Base-by-base conservation (phyloP, 2,797 vertebrate genomes). In the Luscinia luscinia region DNA sequence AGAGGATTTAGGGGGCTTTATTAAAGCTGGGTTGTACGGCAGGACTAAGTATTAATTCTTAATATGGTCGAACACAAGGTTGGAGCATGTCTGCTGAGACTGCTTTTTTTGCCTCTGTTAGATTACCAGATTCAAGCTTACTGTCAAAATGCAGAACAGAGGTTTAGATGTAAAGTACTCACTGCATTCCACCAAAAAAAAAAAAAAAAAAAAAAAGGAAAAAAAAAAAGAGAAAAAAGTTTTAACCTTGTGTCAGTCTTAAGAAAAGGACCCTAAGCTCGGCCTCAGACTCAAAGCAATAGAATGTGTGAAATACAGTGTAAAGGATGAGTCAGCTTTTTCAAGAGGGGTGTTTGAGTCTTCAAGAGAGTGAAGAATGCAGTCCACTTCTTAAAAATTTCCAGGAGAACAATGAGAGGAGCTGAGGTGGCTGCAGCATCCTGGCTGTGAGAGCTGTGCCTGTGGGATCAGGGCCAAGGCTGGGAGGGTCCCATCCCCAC, bases 61-160 rank as follows among this genome's bases (percentile, higher is more conserved):
- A 98, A 98, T 98, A 97, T 98, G 98, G 96, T 97, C 81, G 92
- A 98, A 98, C 96, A 97, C 93, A 97, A 96, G 97, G 97, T 98
- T 81, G 95, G 97, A 98, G 97, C 96, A 96, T 93, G 95, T 97
- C 97, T 98, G 97, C 97, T 95, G 97, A 98, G 97, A 96, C 96
- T 98, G 94, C 91, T 87, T 96, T 52, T 52, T 97, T 97, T 97
- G 94, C 97, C 98, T 97, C 95, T 95, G 15, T 96, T 96, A 98
- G 98, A 98, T 98, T 98, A 98, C 97, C 97, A 98, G 97, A 98
- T 98, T 97, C 98, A 98, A 98, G 97, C 97, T 98, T 98, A 97
- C 97, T 98, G 97, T 98, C 97, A 98, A 97, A 96, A 97, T 48
- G 76, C 90, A 96, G 87, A 97, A 96, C 93, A 92, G 72, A 90